These are phyloP conservation scores for Asobara japonica DNA, from an alignment of 1,140 invertebrate species.

Conservation along the genomic window DNA sequence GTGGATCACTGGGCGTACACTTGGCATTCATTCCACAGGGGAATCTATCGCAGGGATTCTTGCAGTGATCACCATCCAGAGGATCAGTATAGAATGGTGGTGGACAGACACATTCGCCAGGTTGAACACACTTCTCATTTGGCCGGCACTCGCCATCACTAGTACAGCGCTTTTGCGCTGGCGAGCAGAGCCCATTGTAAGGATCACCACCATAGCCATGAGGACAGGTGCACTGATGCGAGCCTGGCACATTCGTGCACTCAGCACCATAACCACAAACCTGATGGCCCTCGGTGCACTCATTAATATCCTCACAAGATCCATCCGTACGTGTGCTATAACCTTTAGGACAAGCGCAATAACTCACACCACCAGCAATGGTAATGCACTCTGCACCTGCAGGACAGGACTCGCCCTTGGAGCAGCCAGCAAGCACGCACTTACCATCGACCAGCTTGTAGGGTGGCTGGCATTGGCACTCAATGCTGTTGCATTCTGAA, in stretches of 20 bases:
- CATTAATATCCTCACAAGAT: constrained; percentile 84
- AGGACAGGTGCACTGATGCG: constrained; percentile 84
- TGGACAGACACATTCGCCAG: constrained; percentile 88
- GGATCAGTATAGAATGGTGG: constrained; percentile 87
- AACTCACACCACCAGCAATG: constrained; percentile 88
- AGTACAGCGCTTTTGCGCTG: constrained; percentile 81
- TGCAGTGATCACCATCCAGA: constrained; percentile 83
- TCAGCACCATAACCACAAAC: constrained; percentile 87
- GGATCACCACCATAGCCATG: constrained; percentile 75
- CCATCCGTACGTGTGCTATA: constrained; percentile 78
- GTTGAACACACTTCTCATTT: constrained; percentile 91
- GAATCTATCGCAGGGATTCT: constrained; percentile 87
- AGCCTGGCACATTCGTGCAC: constrained; percentile 83
- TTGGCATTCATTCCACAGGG: constrained; percentile 92
- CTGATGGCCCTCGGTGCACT: constrained; percentile 80
- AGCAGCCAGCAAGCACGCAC: constrained; percentile 86
- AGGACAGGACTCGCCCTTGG: constrained; percentile 79
- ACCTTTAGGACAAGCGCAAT: constrained; percentile 87
- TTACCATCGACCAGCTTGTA: constrained; percentile 84
- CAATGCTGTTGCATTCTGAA: constrained; percentile 80
- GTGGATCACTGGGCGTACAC: constrained; percentile 89
- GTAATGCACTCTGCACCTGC: constrained; percentile 86
- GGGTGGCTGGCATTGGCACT: constrained; percentile 87
- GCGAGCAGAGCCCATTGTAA: constrained; percentile 75
- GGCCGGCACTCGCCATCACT: constrained; percentile 83